phyloP scores from a whole-genome alignment of 2,113 vertebrate species.

The Vireo altiloquus region DNA sequence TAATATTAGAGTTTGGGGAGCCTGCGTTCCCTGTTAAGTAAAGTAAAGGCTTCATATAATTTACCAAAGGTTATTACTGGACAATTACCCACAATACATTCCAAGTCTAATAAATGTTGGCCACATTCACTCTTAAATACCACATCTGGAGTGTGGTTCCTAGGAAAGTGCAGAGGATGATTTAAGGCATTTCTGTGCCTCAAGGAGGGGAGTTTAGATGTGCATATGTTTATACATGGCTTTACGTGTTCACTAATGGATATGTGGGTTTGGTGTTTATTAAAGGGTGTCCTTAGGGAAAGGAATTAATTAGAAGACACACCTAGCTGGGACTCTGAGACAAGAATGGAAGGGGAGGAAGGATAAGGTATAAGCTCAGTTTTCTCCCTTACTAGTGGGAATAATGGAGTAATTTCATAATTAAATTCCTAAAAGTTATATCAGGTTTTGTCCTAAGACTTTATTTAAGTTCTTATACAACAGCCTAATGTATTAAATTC shows the following conservation, averaged over 20 bases:
- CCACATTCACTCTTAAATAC: conserved; percentile 65
- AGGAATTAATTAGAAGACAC: not conserved
- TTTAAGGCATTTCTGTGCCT: not conserved
- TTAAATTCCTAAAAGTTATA: not conserved
- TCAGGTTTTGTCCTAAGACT: not conserved
- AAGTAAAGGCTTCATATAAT: conserved; percentile 72
- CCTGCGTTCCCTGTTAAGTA: conserved; percentile 70
- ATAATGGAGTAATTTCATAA: not conserved
- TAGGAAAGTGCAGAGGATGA: conserved; percentile 22
- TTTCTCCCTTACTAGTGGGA: not conserved
- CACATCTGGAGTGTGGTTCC: conserved; percentile 54
- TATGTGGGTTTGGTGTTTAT: not conserved
- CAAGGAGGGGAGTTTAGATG: not conserved
- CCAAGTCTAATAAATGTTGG: conserved; percentile 72
- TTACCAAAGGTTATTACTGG: conserved; percentile 77
- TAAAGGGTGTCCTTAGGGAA: not conserved
- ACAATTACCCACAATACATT: conserved; percentile 78
- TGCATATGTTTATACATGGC: not conserved
- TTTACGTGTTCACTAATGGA: not conserved
- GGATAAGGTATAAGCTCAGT: not conserved
- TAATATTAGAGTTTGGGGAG: conserved; percentile 73
- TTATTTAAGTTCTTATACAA: not conserved
- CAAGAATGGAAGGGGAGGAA: not conserved
- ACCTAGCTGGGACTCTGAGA: not conserved
- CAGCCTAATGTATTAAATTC: not conserved